These are phyloP conservation scores for Chrysolina oricalcia DNA, from an alignment of 2,888 invertebrate genomes.

Conservation along the genomic window DNA sequence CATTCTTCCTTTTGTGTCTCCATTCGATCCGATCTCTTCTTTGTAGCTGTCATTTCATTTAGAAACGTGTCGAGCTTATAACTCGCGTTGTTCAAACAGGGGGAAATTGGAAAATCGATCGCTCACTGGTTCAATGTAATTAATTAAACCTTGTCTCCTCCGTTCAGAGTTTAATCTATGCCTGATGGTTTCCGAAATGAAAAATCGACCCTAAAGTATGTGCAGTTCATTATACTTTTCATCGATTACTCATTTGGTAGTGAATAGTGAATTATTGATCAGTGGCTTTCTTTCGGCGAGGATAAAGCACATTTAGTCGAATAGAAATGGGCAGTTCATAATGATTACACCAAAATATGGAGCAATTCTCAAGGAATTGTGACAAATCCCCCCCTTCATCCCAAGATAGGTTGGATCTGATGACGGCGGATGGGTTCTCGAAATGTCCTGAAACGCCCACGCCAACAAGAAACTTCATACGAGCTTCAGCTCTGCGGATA, in stretches of 20 bases:
- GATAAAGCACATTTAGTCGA: too few species aligned
- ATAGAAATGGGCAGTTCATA: too few species aligned
- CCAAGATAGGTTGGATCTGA: too few species aligned
- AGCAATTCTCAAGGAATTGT: too few species aligned
- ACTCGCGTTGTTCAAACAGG: conserved; percentile 11
- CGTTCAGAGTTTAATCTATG: conserved; percentile 31
- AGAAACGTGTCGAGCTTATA: conserved; percentile 19
- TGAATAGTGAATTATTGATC: not conserved
- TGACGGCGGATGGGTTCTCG: too few species aligned
- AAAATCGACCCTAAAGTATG: conserved; percentile 34
- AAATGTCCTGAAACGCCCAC: too few species aligned
- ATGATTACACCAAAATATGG: too few species aligned
- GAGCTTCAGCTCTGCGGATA: too few species aligned
- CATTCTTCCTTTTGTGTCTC: conserved; percentile 12
- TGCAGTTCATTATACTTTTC: not conserved
- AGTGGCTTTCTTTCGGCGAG: too few species aligned
- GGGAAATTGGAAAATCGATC: conserved; percentile 33
- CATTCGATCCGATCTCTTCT: conserved; percentile 7
- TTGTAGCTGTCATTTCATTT: conserved; percentile 27
- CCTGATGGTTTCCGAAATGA: conserved; percentile 28
- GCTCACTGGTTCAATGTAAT: conserved; percentile 31
- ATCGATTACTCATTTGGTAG: not conserved
- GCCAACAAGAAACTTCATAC: too few species aligned
- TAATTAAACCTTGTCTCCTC: conserved; percentile 30
- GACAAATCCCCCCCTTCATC: too few species aligned